phyloP scores from a whole-genome alignment of 1,140 invertebrate genomes.

The Drosophila micromelanica region DNA sequence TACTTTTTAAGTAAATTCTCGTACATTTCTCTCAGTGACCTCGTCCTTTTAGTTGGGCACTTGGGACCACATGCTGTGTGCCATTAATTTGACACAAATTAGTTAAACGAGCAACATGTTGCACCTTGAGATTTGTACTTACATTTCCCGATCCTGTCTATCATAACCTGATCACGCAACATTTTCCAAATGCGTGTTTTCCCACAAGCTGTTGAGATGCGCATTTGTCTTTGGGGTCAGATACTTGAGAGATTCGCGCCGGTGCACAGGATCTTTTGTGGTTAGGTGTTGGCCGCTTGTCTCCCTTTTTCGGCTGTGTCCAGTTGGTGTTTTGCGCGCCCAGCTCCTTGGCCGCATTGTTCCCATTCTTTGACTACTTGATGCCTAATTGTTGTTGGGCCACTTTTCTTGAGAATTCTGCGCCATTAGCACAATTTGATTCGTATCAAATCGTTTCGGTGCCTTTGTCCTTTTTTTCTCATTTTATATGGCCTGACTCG shows the following conservation, averaged over 20 bases:
- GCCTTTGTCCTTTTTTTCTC: conserved; percentile 66
- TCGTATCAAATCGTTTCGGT: conserved; percentile 80
- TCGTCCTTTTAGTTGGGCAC: conserved; percentile 26
- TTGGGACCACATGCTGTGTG: conserved; percentile 50
- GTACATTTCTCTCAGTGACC: neutral
- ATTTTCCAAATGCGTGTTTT: conserved; percentile 24
- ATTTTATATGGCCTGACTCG: conserved; percentile 1
- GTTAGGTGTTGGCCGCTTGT: conserved; percentile 28
- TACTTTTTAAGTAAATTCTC: neutral
- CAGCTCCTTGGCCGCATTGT: conserved; percentile 33
- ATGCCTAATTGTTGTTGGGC: conserved; percentile 59
- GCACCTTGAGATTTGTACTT: conserved; percentile 22
- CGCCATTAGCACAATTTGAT: conserved; percentile 83
- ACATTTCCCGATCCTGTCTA: conserved; percentile 42
- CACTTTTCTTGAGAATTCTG: conserved; percentile 68
- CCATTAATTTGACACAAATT: conserved; percentile 71
- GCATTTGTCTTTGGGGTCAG: neutral
- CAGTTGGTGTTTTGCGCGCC: conserved; percentile 40
- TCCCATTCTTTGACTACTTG: conserved; percentile 31
- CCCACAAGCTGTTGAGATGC: conserved; percentile 22
- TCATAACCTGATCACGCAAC: conserved; percentile 31
- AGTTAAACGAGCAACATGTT: conserved; percentile 48
- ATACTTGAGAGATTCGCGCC: conserved; percentile 8
- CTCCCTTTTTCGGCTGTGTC: conserved; percentile 22
- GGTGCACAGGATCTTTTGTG: conserved; percentile 23